Base-by-base conservation (phyloP, 2,113 vertebrate species). In the Blennius ocellaris region DNA sequence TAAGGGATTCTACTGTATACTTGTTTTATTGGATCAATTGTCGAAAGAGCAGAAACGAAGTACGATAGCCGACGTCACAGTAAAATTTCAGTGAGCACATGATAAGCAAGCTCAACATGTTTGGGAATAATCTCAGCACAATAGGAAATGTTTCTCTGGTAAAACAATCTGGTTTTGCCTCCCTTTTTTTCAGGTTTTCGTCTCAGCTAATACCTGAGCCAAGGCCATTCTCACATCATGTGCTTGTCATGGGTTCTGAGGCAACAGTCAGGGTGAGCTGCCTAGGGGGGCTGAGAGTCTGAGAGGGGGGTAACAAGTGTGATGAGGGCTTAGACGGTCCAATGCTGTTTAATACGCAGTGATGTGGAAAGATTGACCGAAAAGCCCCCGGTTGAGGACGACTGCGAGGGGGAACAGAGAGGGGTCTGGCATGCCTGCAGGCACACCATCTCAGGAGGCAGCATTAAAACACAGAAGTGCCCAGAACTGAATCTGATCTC, bases 181-280 rank as follows among this genome's bases (percentile, higher is more conserved):
- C 12, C 12, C 12, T 48, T 61, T 30, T 49, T 53, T 71, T n/a
- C 30, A 8, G n/a, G 3, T 8, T 48, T 57, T 65, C 68, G 58
- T 73, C 75, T 72, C 41, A 21, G 75, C 67, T 87, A 80, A 84
- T 76, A 83, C 80, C 83, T 83, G 80, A 85, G 73, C 73, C 76
- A 44, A 41, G 56, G 71, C 76, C 75, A 66, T 63, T 73, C 74
- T 81, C 78, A 64, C 82, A 81, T 86, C 92, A 93, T 90, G 91
- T 93, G 92, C 87, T 77, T 74, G 73, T 93, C 92, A 93, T 90
- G 92, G 82, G 91, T 81, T 88, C 80, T 59, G 76, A 77, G 81
- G 81, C 63, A 73, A 58, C 7, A 54, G 69, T 65, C 44, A 47
- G 72, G 74, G 79, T 78, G 67, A 83, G 89, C 64, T 49, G 71